Evolutionary conservation across 2,797 vertebrate genomes (phyloP), one percentile per base, ranked within the genome.

Genomic region (Parauchenoglanis ngamensis): DNA sequence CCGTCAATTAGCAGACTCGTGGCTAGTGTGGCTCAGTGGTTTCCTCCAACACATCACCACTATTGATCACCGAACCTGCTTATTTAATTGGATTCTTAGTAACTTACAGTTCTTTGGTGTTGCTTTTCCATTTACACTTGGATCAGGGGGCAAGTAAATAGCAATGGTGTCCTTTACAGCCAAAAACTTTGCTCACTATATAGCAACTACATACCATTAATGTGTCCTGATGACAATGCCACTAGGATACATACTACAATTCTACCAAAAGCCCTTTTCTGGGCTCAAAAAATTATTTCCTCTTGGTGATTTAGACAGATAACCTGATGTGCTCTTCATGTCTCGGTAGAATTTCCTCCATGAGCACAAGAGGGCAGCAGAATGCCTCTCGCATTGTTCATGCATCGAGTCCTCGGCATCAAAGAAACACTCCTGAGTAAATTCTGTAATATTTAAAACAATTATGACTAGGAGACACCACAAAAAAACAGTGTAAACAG

Each of bases 331-430:
- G 0, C 3, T 13, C 13, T 8, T 83, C 3, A 31, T n/a, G 1
- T 35, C 17, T 68, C 5, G 3, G 15, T 65, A 2, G 0, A 77
- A 15, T 87, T 28, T 19, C 35, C 17, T 72, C n/a, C 49, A 21
- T 46, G 19, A 77, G n/a, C 87, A 88, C 75, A 54, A 72, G 87
- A 54, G 63, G 83, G 83, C 75, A 72, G 65, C 56, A 80, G 65
- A 88, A 21, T 7, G 19, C 75, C 63, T 73, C 54, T 7, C 35
- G 72, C 31, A 52, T 23, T 44, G 11, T 31, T 40, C 57, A 61
- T 7, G 19, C 54, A 35, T 23, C 56, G 6, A 13, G 15, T 40
- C 8, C 19, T 59, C 31, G 40, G 35, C 31, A 44, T 19, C 28
- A 11, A 35, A 57, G 76, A 31, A 13, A 76, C 0, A 1, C 35